Evolutionary conservation across 1,140 invertebrate genomes (phyloP).

Genomic region (Megalonaias nervosa): DNA sequence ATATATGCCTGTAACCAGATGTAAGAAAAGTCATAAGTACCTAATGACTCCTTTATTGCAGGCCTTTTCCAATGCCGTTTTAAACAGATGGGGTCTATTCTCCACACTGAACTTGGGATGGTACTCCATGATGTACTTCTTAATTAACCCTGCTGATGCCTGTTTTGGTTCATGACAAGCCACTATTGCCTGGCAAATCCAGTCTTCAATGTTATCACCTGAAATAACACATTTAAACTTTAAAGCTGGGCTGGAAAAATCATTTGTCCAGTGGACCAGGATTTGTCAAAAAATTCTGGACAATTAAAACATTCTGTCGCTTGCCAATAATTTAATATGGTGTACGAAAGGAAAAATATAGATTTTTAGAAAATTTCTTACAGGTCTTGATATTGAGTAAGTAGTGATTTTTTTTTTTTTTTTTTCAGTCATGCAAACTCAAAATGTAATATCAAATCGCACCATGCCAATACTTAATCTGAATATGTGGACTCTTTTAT

Average conservation of each 20-base stretch:
- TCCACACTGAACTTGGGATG: slow-evolving; percentile 60
- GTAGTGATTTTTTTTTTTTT: no score
- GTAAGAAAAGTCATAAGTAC: slow-evolving; percentile 20
- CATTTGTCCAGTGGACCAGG: background rate
- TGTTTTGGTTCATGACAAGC: slow-evolving; percentile 61
- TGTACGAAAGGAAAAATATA: background rate
- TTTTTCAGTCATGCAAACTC: no score
- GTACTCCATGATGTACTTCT: slow-evolving; percentile 60
- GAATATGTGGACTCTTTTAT: no score
- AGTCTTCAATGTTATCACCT: slow-evolving; percentile 56
- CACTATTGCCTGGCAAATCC: slow-evolving; percentile 59
- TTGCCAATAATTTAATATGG: no score
- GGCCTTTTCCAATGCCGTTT: slow-evolving; percentile 50
- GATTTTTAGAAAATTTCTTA: background rate
- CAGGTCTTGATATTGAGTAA: background rate
- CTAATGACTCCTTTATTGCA: slow-evolving; percentile 42
- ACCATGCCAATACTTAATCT: no score
- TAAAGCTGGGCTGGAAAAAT: background rate
- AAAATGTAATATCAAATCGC: no score
- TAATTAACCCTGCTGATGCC: slow-evolving; percentile 52
- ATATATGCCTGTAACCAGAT: no score
- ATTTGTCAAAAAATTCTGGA: background rate
- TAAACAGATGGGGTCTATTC: slow-evolving; percentile 46
- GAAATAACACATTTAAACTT: slow-evolving; percentile 10
- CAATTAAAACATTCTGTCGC: background rate